phyloP scores from a whole-genome alignment of 35 echinoderm and acorn worm genomes.

The Hemicentrotus pulcherrimus region DNA sequence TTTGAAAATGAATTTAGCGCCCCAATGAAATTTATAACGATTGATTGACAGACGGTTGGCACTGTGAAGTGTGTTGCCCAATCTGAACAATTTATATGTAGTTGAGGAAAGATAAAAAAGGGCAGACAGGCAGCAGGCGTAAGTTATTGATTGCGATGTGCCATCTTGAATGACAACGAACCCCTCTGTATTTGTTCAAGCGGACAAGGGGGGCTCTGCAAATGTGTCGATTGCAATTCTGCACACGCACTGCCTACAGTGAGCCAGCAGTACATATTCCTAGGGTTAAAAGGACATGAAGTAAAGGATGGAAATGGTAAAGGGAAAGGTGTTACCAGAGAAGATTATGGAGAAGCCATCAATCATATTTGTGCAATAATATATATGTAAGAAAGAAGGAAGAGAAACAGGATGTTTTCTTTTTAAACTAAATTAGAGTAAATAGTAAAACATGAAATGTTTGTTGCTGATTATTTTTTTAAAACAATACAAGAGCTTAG shows the following conservation, averaged over 20 bases:
- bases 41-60: constrained; percentile 37
- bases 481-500: background rate
- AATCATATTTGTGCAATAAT: background rate
- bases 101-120: constrained; percentile 20
- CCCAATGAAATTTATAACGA: constrained; percentile 1
- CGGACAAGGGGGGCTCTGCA: background rate
- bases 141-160: constrained; percentile 51
- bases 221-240: constrained; percentile 49
- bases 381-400: background rate
- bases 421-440: too few species aligned
- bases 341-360: background rate
- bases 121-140: background rate
- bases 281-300: background rate
- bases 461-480: background rate
- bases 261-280: background rate
- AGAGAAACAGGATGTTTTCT: background rate
- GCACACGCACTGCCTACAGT: constrained; percentile 18
- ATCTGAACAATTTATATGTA: constrained; percentile 40
- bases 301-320: background rate
- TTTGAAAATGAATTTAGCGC: background rate
- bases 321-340: background rate
- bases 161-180: constrained; percentile 54
- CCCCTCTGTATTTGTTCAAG: constrained; percentile 44
- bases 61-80: constrained; percentile 23
- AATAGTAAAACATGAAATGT: background rate